phyloP scores from a whole-genome alignment of 1,140 invertebrate genomes.

The Zaprionus tsacasi region DNA sequence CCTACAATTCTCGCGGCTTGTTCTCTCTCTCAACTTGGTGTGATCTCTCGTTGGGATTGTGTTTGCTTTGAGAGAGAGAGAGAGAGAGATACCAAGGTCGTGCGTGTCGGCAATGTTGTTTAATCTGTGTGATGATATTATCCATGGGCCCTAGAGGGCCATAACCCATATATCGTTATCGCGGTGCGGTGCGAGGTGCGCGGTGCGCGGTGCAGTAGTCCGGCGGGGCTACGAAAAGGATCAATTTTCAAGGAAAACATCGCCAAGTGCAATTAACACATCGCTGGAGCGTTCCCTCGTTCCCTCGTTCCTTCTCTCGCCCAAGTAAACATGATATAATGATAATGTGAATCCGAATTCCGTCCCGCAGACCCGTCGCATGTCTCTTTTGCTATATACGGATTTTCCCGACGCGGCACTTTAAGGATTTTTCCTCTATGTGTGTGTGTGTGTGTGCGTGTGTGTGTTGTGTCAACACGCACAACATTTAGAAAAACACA shows the following conservation, averaged over 20 bases:
- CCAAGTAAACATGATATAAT: constrained; percentile 75
- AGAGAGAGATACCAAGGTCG: constrained; percentile 37
- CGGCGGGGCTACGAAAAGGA: constrained; percentile 57
- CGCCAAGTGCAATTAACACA: constrained; percentile 79
- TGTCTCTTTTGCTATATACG: constrained; percentile 16
- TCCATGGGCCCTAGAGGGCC: constrained; percentile 29
- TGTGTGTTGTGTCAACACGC: constrained; percentile 59
- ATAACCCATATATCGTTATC: constrained; percentile 55
- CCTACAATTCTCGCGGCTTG: not conserved
- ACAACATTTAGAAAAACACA: constrained; percentile 22
- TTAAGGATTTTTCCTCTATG: constrained; percentile 48
- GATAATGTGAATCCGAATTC: constrained; percentile 60
- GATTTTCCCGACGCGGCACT: constrained; percentile 55
- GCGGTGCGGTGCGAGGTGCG: not conserved
- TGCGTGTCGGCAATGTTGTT: constrained; percentile 64
- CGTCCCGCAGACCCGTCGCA: constrained; percentile 38
- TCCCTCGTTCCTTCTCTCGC: constrained; percentile 13
- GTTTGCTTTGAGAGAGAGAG: not conserved
- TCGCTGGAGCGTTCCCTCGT: constrained; percentile 34
- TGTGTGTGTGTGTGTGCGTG: not conserved
- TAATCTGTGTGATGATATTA: constrained; percentile 54
- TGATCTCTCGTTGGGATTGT: constrained; percentile 9
- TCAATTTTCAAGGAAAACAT: constrained; percentile 80
- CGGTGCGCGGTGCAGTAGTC: constrained; percentile 38
- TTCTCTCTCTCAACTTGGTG: not conserved